Evolutionary conservation across 1,140 invertebrate genomes (phyloP).

Genomic region (Achatina immaculata): DNA sequence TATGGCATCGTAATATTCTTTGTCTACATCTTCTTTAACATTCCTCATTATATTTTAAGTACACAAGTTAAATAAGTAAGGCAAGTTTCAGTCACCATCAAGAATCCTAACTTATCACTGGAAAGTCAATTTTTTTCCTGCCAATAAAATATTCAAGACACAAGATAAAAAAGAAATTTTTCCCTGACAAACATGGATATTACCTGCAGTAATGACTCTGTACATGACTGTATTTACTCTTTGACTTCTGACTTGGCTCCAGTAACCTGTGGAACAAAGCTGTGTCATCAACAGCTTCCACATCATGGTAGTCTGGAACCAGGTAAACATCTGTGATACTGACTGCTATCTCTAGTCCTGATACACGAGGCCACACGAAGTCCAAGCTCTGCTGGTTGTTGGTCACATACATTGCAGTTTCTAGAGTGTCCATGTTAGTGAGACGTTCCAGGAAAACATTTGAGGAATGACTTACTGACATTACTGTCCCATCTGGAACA

Average conservation of each 20-base stretch:
- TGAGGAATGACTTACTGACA: conserved; percentile 45
- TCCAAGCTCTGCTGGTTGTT: conserved; percentile 61
- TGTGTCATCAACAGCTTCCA: conserved; percentile 56
- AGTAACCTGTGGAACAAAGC: conserved; percentile 42
- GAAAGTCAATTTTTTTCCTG: too few species aligned
- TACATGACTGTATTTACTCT: conserved; percentile 20
- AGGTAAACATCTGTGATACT: conserved; percentile 57
- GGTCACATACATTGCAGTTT: conserved; percentile 54
- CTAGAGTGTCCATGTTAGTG: conserved; percentile 49
- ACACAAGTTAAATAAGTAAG: too few species aligned
- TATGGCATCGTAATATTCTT: too few species aligned
- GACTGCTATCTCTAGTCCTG: conserved; percentile 57
- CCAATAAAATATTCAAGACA: too few species aligned
- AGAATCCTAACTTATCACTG: too few species aligned
- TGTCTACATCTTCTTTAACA: too few species aligned
- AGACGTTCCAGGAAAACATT: conserved; percentile 61
- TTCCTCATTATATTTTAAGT: too few species aligned
- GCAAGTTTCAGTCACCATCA: too few species aligned
- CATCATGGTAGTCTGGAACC: conserved; percentile 57
- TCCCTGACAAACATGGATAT: too few species aligned
- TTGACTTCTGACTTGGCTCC: conserved; percentile 24
- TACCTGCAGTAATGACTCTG: conserved; percentile 43
- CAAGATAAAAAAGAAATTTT: too few species aligned
- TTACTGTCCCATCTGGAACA: conserved; percentile 44
- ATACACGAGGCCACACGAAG: conserved; percentile 57